phyloP scores from a whole-genome alignment of 2,797 vertebrate species.

The Mormyrus proboscirostris region DNA sequence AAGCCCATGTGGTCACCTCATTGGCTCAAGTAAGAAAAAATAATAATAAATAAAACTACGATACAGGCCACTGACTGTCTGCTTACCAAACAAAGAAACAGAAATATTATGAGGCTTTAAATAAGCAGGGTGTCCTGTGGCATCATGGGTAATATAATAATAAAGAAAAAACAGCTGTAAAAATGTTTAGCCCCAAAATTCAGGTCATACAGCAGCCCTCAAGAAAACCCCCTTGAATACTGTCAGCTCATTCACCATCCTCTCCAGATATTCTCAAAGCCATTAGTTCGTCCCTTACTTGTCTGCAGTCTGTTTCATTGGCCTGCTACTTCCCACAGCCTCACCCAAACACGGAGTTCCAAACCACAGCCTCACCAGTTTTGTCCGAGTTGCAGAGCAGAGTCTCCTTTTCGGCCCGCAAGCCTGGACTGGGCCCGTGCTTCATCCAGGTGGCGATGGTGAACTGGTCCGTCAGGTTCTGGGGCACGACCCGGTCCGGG shows the following conservation, averaged over 20 bases:
- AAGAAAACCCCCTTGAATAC: neutral
- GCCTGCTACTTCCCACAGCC: neutral
- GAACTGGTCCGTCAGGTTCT: conserved; percentile 93
- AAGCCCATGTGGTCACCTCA: neutral
- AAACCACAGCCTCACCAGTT: conserved; percentile 65
- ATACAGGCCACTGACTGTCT: neutral
- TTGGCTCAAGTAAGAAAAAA: neutral
- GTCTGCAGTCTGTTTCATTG: neutral
- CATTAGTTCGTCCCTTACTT: neutral
- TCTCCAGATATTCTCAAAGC: neutral
- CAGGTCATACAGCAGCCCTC: neutral
- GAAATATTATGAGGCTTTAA: neutral
- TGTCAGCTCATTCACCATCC: neutral
- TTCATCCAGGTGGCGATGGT: conserved; percentile 95
- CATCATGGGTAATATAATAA: neutral
- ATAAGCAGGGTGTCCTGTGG: neutral
- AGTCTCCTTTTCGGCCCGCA: conserved; percentile 90
- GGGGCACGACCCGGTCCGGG: conserved; percentile 81
- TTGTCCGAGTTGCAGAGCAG: conserved; percentile 95
- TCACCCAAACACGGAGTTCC: neutral
- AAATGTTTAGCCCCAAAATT: neutral
- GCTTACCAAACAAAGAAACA: neutral
- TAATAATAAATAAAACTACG: neutral
- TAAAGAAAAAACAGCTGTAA: neutral
- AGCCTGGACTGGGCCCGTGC: conserved; percentile 82